Percentiles rank a stretch among this genome's conserved stretches.
Evolutionary conservation across 2,888 invertebrate species (phyloP).

Genomic region (Apantesis nais): DNA sequence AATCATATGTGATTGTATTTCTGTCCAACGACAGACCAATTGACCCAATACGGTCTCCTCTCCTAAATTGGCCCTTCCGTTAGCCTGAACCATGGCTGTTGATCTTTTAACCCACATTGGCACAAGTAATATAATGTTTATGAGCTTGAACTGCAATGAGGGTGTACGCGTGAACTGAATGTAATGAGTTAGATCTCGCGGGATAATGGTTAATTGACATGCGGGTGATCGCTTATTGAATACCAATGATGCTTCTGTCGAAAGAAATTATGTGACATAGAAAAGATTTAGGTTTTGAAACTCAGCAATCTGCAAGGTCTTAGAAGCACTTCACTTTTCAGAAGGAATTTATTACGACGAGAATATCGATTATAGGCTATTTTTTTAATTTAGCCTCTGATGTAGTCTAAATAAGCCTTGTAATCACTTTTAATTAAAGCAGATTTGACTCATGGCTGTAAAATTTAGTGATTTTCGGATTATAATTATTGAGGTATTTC

Average conservation of each 20-base stretch:
- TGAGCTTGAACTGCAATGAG: slow-evolving; percentile 24
- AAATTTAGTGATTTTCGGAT: too few relatives aligned
- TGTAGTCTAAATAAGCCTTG: too few relatives aligned
- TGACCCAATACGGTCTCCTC: slow-evolving; percentile 62
- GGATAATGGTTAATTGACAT: slow-evolving; percentile 23
- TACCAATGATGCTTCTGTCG: background rate
- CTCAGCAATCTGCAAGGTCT: background rate
- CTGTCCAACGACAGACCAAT: slow-evolving; percentile 50
- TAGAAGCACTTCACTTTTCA: background rate
- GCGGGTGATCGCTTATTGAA: slow-evolving; percentile 12
- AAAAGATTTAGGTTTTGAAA: background rate
- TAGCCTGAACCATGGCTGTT: slow-evolving; percentile 60
- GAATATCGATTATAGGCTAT: background rate
- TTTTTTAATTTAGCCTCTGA: too few relatives aligned
- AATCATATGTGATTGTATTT: slow-evolving; percentile 40
- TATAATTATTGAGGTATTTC: too few relatives aligned
- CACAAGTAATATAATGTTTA: slow-evolving; percentile 31
- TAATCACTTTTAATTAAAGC: too few relatives aligned
- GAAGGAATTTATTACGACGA: background rate
- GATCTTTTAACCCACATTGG: slow-evolving; percentile 70
- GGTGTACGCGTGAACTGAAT: slow-evolving; percentile 31
- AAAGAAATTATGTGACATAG: background rate
- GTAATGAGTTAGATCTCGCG: slow-evolving; percentile 9
- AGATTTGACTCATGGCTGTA: too few relatives aligned
- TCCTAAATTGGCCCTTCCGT: slow-evolving; percentile 69